Conservation (phyloP, 2,797 vertebrate genomes). For the Hoplostethus atlanticus region DNA sequence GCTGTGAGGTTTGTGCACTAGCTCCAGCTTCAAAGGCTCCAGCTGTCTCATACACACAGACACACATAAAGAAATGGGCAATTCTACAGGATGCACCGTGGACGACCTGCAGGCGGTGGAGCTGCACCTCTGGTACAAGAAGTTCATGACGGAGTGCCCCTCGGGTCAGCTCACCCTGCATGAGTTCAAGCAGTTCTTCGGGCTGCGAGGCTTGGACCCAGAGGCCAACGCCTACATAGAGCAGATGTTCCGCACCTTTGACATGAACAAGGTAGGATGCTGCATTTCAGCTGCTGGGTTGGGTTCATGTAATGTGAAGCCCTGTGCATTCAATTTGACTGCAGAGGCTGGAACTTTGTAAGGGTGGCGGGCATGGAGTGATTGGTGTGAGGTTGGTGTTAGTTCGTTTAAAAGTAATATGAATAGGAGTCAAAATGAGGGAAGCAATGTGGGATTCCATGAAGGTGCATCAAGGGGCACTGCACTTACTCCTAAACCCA, state of each 20-base stretch:
- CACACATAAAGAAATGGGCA: conserved; percentile 82
- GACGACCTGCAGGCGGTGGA: conserved; percentile 93
- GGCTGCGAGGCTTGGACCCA: conserved; percentile 87
- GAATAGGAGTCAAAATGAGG: background rate
- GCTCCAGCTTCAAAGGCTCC: background rate
- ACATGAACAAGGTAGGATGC: conserved; percentile 93
- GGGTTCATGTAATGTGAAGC: background rate
- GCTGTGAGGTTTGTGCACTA: conserved; percentile 29
- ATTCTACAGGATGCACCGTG: conserved; percentile 86
- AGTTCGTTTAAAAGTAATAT: background rate
- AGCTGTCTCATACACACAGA: background rate
- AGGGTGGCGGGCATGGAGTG: too few species aligned
- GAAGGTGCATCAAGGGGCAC: background rate
- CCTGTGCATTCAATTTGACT: background rate
- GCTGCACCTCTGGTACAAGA: conserved; percentile 97
- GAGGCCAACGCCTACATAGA: conserved; percentile 94
- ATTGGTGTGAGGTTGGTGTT: background rate
- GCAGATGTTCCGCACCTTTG: conserved; percentile 95
- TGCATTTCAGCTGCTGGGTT: background rate
- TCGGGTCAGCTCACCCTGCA: conserved; percentile 94
- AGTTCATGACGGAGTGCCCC: conserved; percentile 95
- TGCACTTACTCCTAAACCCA: background rate
- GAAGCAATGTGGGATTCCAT: background rate
- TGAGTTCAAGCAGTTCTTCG: conserved; percentile 96
- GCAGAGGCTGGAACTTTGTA: background rate